Base-by-base conservation (phyloP, 2,113 vertebrate species). In the Colistium nudipinnis region DNA sequence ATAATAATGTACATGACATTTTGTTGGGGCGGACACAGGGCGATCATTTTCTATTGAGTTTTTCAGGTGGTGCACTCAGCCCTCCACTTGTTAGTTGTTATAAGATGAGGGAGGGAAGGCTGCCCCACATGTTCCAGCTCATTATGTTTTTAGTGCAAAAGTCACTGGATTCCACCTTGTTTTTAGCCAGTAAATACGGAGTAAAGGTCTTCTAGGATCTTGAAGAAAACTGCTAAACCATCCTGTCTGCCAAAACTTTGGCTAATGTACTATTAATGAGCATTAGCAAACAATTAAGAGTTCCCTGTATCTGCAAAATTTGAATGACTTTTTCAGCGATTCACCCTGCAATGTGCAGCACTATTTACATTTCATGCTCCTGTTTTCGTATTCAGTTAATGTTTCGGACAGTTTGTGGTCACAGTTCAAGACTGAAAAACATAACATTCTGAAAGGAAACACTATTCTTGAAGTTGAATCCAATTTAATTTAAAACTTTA, bases 1-100 rank as follows among this genome's bases (percentile, higher is more conserved):
- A 62, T 43, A 62, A 52, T 54, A 74, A 70, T 30, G 14, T 33
- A 35, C 54, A 31, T 70, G 67, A 73, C 59, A 73, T 80, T 73
- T 56, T 67, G 36, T 47, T 38, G 62, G 33, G 19, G 55, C 30
- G 35, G 51, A n/a, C n/a, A n/a, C n/a, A 27, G 48, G 33, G 38
- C 30, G 22, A 38, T 28, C 19, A 11, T 59, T 48, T 59, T 56
- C 35, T 54, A 55, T n/a, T 31, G 39, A 27, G 24, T 70, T 55
- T 62, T 51, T 65, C 19, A 25, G n/a, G n/a, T n/a, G n/a, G 76
- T 53, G 57, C 54, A 7, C 51, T 68, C 69, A 54, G 44, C 69
- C 48, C 9, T 62, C 20, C 1, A 16, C 54, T 63, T 61, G 74
- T 75, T 78, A 51, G 39, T 35, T 52, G 14, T 30, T 55, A 20